These are phyloP conservation scores for Chondrilla cf. caribensis DNA, from an alignment of 37 sponge, comb jelly and placozoan species.

Conservation along the genomic window DNA sequence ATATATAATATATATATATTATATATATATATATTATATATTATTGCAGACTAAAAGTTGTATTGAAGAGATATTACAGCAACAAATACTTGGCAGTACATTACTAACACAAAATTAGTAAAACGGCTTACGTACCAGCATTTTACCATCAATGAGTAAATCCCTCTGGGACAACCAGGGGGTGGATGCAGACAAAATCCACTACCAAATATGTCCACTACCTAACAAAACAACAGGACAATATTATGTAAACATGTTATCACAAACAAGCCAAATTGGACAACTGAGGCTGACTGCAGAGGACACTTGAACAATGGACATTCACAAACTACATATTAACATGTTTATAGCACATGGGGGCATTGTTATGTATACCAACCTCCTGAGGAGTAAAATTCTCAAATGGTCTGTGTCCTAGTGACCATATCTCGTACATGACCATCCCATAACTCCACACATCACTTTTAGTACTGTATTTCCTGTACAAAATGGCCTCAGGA, in stretches of 20 bases:
- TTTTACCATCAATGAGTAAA: slow-evolving; percentile 8
- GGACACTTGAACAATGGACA: too few species aligned
- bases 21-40: too few species aligned
- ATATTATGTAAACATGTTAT: too few species aligned
- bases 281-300: too few species aligned
- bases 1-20: too few species aligned
- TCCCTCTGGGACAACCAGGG: slow-evolving; percentile 21
- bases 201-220: slow-evolving; percentile 3
- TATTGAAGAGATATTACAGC: too few species aligned
- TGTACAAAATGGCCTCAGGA: slow-evolving; percentile 27
- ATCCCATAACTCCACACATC: slow-evolving; percentile 32
- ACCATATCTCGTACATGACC: slow-evolving; percentile 31
- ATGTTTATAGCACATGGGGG: too few species aligned
- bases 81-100: too few species aligned
- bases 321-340: too few species aligned
- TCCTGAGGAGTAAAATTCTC: background rate
- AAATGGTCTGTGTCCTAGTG: slow-evolving; percentile 26
- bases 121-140: slow-evolving; percentile 16
- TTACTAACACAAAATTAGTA: too few species aligned
- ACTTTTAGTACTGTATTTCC: slow-evolving; percentile 20
- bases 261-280: too few species aligned
- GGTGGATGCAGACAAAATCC: slow-evolving; percentile 25
- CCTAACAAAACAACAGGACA: background rate
- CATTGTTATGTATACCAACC: background rate
- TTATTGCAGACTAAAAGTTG: too few species aligned